Base-by-base conservation (phyloP, 2,113 vertebrate species). In the Geococcyx californianus region DNA sequence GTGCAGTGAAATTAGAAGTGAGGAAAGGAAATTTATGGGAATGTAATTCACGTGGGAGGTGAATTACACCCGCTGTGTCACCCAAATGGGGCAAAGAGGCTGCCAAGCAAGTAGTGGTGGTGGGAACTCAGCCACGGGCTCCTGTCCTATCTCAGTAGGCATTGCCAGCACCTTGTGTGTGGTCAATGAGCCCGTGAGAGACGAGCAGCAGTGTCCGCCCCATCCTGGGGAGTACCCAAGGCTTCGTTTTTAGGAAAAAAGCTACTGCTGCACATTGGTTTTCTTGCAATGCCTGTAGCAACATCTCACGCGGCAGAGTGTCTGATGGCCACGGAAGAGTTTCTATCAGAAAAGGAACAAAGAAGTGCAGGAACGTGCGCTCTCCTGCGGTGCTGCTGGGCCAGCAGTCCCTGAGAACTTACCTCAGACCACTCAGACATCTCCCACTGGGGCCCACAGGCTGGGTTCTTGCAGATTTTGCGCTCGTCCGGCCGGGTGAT, bases 361-460 rank as follows among this genome's bases (percentile, higher is more conserved):
- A 15, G 38, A n/a, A 45, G 20, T 1, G 0, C 16, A 4, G 45
- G 42, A 49, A 16, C 6, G 0, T 1, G 9, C 0, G 10, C 31
- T 20, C 3, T 1, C 17, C 44, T 74, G 13, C 45, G 15, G 74
- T 3, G 0, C 56, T 60, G 58, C 42, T 16, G 0, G 29, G 16
- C 8, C 28, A 36, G 54, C 66, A 14, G 14, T 11, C 40, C 76
- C 12, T 3, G 0, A 21, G 56, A 13, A 69, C 94, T 52, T 5
- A 99, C 99, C 99, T 99, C 99, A 0, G 98, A 98, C 99, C 99
- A 99, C 97, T 99, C 99, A 0, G 99, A 99, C 98, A 99, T 99
- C 96, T 99, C 99, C 99, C 99, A 99, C 97, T 99, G 99, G 2
- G 99, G 99, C 33, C 99, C 99, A 0, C 99, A 99, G 83, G 98